A percentile compares a stretch with the other conserved stretches of the same genome.
These are phyloP conservation scores for Stenopsyche tienmushanensis DNA, from an alignment of 1,140 invertebrate species.

Conservation along the genomic window DNA sequence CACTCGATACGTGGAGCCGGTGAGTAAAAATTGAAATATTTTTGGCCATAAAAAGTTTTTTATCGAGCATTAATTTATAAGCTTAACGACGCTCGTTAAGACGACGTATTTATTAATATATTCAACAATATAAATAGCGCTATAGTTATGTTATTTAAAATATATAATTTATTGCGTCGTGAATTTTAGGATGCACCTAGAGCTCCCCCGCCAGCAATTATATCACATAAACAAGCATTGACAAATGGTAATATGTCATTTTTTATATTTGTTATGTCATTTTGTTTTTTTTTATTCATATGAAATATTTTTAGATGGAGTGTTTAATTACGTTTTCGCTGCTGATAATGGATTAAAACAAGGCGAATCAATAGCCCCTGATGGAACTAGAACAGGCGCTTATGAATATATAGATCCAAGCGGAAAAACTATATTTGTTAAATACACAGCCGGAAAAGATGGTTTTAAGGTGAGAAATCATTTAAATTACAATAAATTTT, in stretches of 20 bases:
- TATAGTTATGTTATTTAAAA: slow-evolving; percentile 8
- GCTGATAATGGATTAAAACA: slow-evolving; percentile 67
- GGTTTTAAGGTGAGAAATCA: slow-evolving; percentile 57
- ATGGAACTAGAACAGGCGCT: slow-evolving; percentile 63
- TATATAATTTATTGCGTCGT: too few relatives aligned
- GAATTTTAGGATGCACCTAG: slow-evolving; percentile 31
- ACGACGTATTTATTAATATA: too few relatives aligned
- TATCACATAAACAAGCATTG: slow-evolving; percentile 49
- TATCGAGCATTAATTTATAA: too few relatives aligned
- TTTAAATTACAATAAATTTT: neutral
- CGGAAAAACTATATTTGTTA: slow-evolving; percentile 62
- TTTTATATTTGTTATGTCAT: neutral
- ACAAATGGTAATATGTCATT: slow-evolving; percentile 43
- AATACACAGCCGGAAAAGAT: slow-evolving; percentile 66
- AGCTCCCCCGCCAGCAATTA: slow-evolving; percentile 43
- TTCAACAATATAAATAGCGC: neutral
- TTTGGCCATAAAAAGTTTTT: too few relatives aligned
- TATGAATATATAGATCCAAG: slow-evolving; percentile 65
- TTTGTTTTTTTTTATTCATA: neutral
- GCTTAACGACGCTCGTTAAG: too few relatives aligned
- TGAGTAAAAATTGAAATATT: slow-evolving; percentile 2
- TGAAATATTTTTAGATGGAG: slow-evolving; percentile 51
- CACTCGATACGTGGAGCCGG: slow-evolving; percentile 4
- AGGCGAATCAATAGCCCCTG: slow-evolving; percentile 63
- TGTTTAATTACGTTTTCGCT: slow-evolving; percentile 64